A percentile compares a stretch with the other conserved stretches of the same genome.
phyloP scores from a whole-genome alignment of 2,888 invertebrate species.

The Leucoma salicis region DNA sequence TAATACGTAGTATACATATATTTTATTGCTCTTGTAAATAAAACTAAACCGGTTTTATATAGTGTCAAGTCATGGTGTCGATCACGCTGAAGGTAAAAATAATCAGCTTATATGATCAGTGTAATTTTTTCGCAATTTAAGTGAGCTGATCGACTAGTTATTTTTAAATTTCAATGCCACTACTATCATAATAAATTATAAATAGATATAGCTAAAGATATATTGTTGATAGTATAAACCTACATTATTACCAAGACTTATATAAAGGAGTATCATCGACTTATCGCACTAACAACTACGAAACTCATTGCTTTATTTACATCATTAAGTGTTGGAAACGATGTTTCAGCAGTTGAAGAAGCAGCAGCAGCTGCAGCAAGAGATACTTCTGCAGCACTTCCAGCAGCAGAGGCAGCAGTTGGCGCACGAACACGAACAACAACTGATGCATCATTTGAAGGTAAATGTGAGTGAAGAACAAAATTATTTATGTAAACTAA shows the following conservation, averaged over 20 bases:
- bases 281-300: constrained; percentile 12
- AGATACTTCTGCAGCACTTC: constrained; percentile 94
- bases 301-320: constrained; percentile 3
- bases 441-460: constrained; percentile 94
- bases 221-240: background rate
- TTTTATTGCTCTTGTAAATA: too few relatives aligned
- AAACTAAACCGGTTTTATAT: background rate
- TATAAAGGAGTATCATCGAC: background rate
- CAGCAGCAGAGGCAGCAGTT: constrained; percentile 95
- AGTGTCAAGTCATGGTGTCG: background rate
- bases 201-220: background rate
- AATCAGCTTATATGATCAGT: too few relatives aligned
- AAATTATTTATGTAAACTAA: constrained; percentile 5
- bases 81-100: background rate
- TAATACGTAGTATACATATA: too few relatives aligned
- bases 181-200: background rate
- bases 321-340: constrained; percentile 8
- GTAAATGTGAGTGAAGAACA: constrained; percentile 60
- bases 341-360: constrained; percentile 88
- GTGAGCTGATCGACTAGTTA: too few relatives aligned
- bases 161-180: background rate
- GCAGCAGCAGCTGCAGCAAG: constrained; percentile 96
- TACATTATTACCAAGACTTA: background rate
- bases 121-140: too few relatives aligned
- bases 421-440: constrained; percentile 94